A percentile compares a stretch with the other conserved stretches of the same genome.
Evolutionary conservation across 2,797 vertebrate genomes (phyloP).

Genomic region (Anguilla marmorata): DNA sequence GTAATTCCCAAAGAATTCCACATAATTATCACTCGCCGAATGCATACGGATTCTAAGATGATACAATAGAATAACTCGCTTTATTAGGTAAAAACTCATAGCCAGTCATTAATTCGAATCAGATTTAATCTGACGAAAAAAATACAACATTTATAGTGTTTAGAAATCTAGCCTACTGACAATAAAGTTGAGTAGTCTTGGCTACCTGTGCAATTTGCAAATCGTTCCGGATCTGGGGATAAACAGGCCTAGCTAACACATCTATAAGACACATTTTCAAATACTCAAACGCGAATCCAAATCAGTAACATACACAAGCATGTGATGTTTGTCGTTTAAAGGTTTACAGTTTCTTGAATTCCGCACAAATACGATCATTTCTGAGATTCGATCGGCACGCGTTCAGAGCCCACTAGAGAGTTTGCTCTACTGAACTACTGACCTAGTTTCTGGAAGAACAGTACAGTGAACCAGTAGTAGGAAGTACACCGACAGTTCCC

Average conservation of each 20-base stretch:
- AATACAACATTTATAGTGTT: too few relatives aligned
- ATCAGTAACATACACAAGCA: neutral
- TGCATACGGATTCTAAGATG: neutral
- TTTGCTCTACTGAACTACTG: slow-evolving; percentile 82
- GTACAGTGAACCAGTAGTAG: slow-evolving; percentile 46
- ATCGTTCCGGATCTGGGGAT: neutral
- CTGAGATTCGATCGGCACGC: neutral
- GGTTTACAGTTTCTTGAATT: neutral
- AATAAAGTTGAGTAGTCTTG: neutral
- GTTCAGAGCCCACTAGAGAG: slow-evolving; percentile 24
- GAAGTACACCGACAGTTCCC: slow-evolving; percentile 42
- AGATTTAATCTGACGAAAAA: neutral
- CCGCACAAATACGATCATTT: neutral
- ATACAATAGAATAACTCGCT: neutral
- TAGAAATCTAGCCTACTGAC: neutral
- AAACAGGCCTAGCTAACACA: neutral
- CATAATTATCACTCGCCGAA: neutral
- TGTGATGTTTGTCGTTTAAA: neutral
- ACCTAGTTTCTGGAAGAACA: slow-evolving; percentile 72
- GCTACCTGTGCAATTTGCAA: neutral
- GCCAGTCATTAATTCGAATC: neutral
- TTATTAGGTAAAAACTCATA: neutral
- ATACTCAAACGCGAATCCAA: neutral
- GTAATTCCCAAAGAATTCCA: neutral
- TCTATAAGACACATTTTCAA: neutral